phyloP scores from a whole-genome alignment of 2,797 vertebrate species.

The Anguilla marmorata region DNA sequence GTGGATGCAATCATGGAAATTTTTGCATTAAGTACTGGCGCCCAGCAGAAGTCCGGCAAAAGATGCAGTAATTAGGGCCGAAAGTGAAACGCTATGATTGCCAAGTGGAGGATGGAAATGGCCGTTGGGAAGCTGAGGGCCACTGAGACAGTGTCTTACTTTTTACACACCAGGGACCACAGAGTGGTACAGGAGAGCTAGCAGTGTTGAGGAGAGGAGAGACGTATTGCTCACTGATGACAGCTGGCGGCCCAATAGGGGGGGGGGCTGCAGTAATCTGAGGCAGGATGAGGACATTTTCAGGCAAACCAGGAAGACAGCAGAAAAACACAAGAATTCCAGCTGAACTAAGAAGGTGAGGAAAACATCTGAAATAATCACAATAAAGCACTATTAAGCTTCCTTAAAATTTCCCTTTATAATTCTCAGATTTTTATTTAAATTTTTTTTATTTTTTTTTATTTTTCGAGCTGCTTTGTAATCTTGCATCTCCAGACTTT shows the following conservation, averaged over 20 bases:
- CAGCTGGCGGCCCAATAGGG: background rate
- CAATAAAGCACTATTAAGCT: background rate
- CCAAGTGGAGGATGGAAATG: background rate
- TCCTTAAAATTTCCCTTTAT: background rate
- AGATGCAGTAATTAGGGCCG: background rate
- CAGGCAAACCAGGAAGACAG: background rate
- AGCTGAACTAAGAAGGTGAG: background rate
- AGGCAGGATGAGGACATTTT: background rate
- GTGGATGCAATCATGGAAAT: conserved; percentile 1
- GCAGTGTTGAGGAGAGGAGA: background rate
- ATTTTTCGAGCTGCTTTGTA: background rate
- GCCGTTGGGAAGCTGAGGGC: background rate
- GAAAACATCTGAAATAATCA: background rate
- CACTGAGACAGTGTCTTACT: background rate
- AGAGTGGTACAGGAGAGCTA: background rate
- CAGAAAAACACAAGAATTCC: background rate
- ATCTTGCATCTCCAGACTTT: background rate
- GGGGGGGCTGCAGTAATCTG: background rate
- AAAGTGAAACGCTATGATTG: background rate
- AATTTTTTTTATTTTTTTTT: background rate
- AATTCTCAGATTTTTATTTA: background rate
- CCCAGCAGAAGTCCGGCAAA: background rate
- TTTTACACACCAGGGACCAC: background rate
- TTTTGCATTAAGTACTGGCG: background rate
- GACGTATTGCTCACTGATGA: background rate